Percentiles rank a stretch among this genome's conserved stretches.
Conservation (phyloP, 2,113 vertebrate genomes). For the Dicerorhinus sumatrensis region DNA sequence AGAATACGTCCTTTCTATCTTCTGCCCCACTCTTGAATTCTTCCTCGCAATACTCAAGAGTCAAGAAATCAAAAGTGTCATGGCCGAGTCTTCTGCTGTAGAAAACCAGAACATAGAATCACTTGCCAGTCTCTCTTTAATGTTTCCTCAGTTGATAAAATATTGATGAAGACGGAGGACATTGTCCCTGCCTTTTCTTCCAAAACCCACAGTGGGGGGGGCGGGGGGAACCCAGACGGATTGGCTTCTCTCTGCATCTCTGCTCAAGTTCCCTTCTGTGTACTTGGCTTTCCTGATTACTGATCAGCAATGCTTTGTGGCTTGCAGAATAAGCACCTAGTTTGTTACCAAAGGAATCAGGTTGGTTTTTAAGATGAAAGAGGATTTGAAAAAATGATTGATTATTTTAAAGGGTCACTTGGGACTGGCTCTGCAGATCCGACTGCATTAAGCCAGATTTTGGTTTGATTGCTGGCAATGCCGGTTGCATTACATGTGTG, state of each 20-base stretch:
- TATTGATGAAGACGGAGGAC: constrained; percentile 7
- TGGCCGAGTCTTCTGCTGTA: neutral
- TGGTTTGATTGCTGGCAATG: constrained; percentile 72
- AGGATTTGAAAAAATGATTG: constrained; percentile 75
- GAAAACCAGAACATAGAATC: neutral
- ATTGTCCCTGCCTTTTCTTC: neutral
- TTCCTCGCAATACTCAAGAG: neutral
- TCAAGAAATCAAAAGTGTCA: neutral
- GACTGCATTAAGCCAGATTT: constrained; percentile 80
- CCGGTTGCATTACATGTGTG: constrained; percentile 75
- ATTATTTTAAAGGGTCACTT: constrained; percentile 79
- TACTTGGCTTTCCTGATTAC: constrained; percentile 46
- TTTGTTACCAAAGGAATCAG: constrained; percentile 76
- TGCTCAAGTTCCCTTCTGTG: neutral
- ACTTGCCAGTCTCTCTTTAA: neutral
- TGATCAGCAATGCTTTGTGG: constrained; percentile 27
- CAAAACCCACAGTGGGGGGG: neutral
- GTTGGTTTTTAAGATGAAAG: constrained; percentile 82
- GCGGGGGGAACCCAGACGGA: neutral
- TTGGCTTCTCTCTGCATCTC: neutral
- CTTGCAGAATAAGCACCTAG: constrained; percentile 64
- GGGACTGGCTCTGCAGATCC: constrained; percentile 78
- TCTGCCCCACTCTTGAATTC: neutral
- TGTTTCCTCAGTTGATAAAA: constrained; percentile 54
- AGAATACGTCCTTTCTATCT: neutral